Evolutionary conservation across 2,888 invertebrate species (phyloP).

Genomic region (Microplitis manilae): DNA sequence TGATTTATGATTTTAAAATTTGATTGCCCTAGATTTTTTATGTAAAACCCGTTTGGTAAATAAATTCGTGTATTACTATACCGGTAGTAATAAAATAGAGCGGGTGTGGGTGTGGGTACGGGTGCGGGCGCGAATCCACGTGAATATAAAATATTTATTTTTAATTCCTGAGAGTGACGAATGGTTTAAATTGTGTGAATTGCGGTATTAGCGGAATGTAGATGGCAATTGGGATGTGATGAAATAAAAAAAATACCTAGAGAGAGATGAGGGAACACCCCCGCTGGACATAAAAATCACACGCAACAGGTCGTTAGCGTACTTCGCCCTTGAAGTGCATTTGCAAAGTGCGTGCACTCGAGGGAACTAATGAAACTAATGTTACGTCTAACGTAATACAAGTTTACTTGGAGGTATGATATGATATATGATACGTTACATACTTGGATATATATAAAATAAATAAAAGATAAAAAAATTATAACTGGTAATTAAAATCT

Average conservation of each 20-base stretch:
- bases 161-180: neutral
- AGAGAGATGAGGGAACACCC: conserved; percentile 11
- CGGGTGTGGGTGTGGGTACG: no score
- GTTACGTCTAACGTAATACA: neutral
- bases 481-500: neutral
- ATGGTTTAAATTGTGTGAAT: neutral
- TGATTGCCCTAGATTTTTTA: neutral
- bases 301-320: conserved; percentile 56
- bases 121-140: neutral
- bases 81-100: neutral
- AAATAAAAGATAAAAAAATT: no score
- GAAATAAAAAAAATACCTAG: neutral
- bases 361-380: neutral
- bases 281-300: conserved; percentile 48
- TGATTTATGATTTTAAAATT: neutral
- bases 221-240: neutral
- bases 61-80: neutral
- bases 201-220: neutral
- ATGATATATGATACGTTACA: no score
- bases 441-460: no score
- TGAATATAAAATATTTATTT: neutral
- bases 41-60: neutral
- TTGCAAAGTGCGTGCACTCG: conserved; percentile 39
- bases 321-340: conserved; percentile 49
- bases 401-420: no score